Percentiles rank a stretch among this genome's conserved stretches.
Evolutionary conservation across 1,140 invertebrate species (phyloP).

Genomic region (Pomacea maculata): DNA sequence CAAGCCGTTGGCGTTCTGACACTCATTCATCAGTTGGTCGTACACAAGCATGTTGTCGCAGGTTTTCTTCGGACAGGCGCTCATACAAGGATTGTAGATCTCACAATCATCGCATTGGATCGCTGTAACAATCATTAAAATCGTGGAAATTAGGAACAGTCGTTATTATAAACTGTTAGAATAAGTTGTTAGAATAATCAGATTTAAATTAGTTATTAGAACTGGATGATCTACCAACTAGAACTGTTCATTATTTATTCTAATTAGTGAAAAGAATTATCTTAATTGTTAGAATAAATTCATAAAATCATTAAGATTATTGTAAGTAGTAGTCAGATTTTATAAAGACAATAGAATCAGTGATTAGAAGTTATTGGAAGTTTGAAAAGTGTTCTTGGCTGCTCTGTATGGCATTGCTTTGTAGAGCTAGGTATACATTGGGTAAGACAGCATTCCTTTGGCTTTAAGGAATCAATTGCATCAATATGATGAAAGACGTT

Average conservation of each 20-base stretch:
- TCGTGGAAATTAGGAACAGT: background rate
- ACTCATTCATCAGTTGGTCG: conserved; percentile 66
- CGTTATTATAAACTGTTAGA: no score
- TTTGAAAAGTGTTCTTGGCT: no score
- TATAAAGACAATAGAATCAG: no score
- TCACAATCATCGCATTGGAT: conserved; percentile 88
- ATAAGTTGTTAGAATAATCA: no score
- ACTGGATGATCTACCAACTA: background rate
- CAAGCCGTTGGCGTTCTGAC: conserved; percentile 72
- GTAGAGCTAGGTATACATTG: no score
- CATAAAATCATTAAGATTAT: no score
- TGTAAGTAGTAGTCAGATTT: no score
- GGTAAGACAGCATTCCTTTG: no score
- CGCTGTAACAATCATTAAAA: conserved; percentile 68
- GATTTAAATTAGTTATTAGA: background rate
- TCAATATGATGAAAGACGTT: no score
- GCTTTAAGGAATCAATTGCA: no score
- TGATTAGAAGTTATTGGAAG: no score
- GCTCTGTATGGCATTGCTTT: no score
- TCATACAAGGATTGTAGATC: conserved; percentile 82
- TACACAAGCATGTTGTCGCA: conserved; percentile 82
- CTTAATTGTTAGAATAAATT: background rate
- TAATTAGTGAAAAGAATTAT: background rate
- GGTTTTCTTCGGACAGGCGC: conserved; percentile 81
- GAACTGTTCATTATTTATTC: background rate